Percentiles rank a stretch among this genome's conserved stretches.
Conservation (phyloP, 2,888 invertebrate genomes). For the Synanthedon andrenaeformis region DNA sequence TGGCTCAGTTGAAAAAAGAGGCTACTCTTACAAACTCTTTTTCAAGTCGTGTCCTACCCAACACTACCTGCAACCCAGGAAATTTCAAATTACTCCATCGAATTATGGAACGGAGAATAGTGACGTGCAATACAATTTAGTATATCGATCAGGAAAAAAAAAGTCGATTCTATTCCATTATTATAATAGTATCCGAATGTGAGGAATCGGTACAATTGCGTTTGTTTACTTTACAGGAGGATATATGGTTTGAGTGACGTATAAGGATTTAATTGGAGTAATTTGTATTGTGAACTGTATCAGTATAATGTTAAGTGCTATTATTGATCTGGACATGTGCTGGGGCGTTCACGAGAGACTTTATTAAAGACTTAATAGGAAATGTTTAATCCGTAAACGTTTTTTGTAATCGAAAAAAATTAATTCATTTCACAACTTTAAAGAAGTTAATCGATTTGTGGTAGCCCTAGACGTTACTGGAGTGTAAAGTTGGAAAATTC, state of each 20-base stretch:
- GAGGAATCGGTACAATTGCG: conserved; percentile 4
- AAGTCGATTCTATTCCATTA: conserved; percentile 1
- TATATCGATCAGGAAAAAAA: neutral
- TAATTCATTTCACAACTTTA: conserved; percentile 50
- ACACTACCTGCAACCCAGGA: too few relatives aligned
- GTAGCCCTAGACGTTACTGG: conserved; percentile 63
- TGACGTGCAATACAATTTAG: conserved; percentile 24
- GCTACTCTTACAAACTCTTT: too few relatives aligned
- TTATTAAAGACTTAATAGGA: conserved; percentile 64
- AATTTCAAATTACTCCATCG: too few relatives aligned
- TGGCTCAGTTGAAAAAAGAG: too few relatives aligned
- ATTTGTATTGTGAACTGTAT: conserved; percentile 38
- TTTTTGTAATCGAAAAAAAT: conserved; percentile 51
- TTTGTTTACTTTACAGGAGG: conserved; percentile 15
- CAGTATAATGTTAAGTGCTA: conserved; percentile 54
- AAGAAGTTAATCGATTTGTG: conserved; percentile 51
- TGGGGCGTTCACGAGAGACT: conserved; percentile 56
- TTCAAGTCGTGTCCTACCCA: too few relatives aligned
- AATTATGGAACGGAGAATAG: too few relatives aligned
- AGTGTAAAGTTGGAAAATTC: conserved; percentile 60
- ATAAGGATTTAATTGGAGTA: conserved; percentile 21
- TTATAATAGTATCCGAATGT: neutral
- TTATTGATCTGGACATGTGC: conserved; percentile 43
- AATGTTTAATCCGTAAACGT: conserved; percentile 65
- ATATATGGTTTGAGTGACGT: conserved; percentile 26